phyloP scores from a whole-genome alignment of 2,888 invertebrate species.

The Himalopsyche anomala region DNA sequence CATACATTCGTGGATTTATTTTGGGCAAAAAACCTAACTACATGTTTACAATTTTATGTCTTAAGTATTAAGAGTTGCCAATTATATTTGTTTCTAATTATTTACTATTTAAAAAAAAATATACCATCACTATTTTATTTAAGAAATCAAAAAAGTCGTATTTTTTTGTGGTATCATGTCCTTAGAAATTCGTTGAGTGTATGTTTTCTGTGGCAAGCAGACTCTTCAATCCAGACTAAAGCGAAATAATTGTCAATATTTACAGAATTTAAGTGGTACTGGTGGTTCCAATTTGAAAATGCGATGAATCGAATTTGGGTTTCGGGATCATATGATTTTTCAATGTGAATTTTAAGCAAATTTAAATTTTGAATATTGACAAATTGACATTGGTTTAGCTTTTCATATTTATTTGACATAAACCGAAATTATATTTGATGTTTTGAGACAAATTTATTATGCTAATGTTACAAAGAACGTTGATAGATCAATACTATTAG shows the following conservation, averaged over 20 bases:
- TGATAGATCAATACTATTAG: too few relatives aligned
- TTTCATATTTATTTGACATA: too few relatives aligned
- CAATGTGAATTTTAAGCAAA: background rate
- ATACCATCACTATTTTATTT: too few relatives aligned
- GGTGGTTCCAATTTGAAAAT: slow-evolving; percentile 6
- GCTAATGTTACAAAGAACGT: too few relatives aligned
- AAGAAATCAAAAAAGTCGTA: too few relatives aligned
- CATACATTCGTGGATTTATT: background rate
- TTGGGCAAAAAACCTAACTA: background rate
- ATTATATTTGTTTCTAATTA: too few relatives aligned
- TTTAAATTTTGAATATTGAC: background rate
- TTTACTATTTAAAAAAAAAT: too few relatives aligned
- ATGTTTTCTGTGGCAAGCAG: background rate
- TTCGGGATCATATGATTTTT: background rate
- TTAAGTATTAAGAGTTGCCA: too few relatives aligned
- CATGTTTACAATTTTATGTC: too few relatives aligned
- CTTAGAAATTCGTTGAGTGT: background rate
- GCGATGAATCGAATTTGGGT: slow-evolving; percentile 22
- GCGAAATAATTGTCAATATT: slow-evolving; percentile 34
- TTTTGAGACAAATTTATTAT: background rate
- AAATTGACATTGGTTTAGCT: background rate
- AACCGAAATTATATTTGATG: background rate
- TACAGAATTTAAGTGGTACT: slow-evolving; percentile 23
- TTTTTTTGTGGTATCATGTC: too few relatives aligned
- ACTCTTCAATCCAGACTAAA: slow-evolving; percentile 16